Base-by-base conservation (phyloP, 2,888 invertebrate genomes). In the Bembecia ichneumoniformis region DNA sequence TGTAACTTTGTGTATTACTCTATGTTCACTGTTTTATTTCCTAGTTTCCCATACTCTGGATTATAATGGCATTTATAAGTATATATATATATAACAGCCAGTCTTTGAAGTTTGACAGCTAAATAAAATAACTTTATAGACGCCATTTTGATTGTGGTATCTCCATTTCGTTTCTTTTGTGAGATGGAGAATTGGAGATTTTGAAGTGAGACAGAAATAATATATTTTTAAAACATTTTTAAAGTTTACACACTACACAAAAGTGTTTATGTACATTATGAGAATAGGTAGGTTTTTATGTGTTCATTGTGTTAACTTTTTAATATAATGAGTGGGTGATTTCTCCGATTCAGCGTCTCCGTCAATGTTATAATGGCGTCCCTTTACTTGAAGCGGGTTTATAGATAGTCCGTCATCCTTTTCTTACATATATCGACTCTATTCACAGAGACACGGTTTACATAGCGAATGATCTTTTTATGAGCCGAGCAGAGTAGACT, bases 171-270 rank as follows among this genome's bases (percentile, higher is more conserved):
- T 87, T 86, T 81, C 72, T 77, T 69, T 77, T 64, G 70, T 84
- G 87, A 87, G 87, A 87, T 86, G 78, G 87, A 84, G 72, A 79
- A 83, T 80, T 77, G 60, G 65, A 73, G 68, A 60, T 60, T 71
- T 76, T 70, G 76, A 88, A 88, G 88, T 79, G 88, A 88, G 88
- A 88, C 74, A 86, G 87, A 87, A 81, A 82, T 77, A 82, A 82
- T 76, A 72, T 74, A 71, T 63, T 66, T 71, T 50, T 46, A 46
- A 15, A 15, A 35, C 15, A 36, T 40, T 56, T 47, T 1, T 44
- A 50, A 43, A 47, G n/a, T 49, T 48, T 36, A 47, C 28, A 28
- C 13, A 28, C 14, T n/a, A 4, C 2, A 3, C 40, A 5, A 40
- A 13, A 40, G 40, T 9, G 40, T 40, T 40, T 40, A 40, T 14